phyloP scores from a whole-genome alignment of 2,888 invertebrate species.

The Melanophora roralis region DNA sequence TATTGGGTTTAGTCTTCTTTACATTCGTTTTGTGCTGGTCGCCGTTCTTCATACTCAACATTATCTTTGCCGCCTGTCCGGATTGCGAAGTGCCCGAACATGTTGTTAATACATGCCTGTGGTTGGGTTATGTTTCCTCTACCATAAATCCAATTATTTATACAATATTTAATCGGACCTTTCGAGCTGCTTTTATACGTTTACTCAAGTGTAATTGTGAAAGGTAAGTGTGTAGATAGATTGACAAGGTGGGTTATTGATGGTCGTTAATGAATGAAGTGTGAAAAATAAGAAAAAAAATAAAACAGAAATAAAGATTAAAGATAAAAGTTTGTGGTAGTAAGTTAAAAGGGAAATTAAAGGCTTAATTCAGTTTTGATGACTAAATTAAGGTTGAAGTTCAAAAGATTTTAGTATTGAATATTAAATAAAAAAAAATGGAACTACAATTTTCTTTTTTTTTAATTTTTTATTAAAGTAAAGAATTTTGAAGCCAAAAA shows the following conservation, averaged over 20 bases:
- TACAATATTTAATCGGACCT: constrained; percentile 93
- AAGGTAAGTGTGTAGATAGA: constrained; percentile 78
- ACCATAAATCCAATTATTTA: constrained; percentile 97
- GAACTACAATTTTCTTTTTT: no score
- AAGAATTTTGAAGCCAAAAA: no score
- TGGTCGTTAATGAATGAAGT: background rate
- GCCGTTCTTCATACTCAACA: constrained; percentile 93
- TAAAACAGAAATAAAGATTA: constrained; percentile 4
- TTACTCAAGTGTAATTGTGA: constrained; percentile 86
- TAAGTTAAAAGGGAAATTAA: constrained; percentile 31
- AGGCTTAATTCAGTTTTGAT: background rate
- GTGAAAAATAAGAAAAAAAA: background rate
- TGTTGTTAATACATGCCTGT: constrained; percentile 87
- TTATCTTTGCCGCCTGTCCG: constrained; percentile 90
- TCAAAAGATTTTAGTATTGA: background rate
- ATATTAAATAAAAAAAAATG: no score
- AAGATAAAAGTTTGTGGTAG: constrained; percentile 8
- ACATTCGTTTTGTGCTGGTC: constrained; percentile 96
- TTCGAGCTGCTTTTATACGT: constrained; percentile 89
- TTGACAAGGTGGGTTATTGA: background rate
- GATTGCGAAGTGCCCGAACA: constrained; percentile 85
- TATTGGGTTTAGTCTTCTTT: constrained; percentile 91
- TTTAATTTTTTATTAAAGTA: no score
- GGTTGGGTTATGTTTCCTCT: constrained; percentile 95
- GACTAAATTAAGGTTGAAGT: constrained; percentile 22